Evolutionary conservation across 2,888 invertebrate genomes (phyloP), one percentile per base, ranked within the genome.

Genomic region (Epirrita christyi): DNA sequence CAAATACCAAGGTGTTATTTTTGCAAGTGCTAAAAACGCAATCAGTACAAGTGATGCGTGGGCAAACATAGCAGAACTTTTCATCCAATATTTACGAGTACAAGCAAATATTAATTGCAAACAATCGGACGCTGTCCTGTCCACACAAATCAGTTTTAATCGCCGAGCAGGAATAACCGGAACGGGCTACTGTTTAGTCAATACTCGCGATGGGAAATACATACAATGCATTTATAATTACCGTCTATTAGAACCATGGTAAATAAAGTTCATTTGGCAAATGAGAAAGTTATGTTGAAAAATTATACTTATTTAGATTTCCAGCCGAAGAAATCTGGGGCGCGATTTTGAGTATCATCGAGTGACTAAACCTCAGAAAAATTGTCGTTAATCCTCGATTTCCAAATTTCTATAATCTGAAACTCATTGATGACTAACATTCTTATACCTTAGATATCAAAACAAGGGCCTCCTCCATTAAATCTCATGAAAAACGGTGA

Each of bases 131-230:
- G 37, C 65, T 60, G 60, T 63, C 59, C 60, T 63, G 61, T 51
- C 66, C 58, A 55, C 62, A 67, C 63, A 63, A 69, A 74, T 67
- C 63, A 65, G 67, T 72, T 67, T 70, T 67, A 67, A 73, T 72
- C 67, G 65, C 53, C 63, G 57, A 64, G 68, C 68, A 69, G 61
- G 59, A 67, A 66, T 67, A 69, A 72, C 65, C 71, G 70, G 73
- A 73, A 72, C 64, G 49, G 54, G 63, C 62, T 63, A 65, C 63
- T 61, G 64, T 63, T 68, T 62, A 67, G 63, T 71, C 67, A 73
- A 67, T 46, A 56, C 63, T 59, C 55, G 57, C 59, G 50, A 59
- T 64, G 61, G 62, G 55, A 62, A 66, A 67, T 53, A 55, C 60
- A 62, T 58, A 63, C 60, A 61, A 54, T 45, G 55, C 15, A 51